phyloP scores from a whole-genome alignment of 2,113 vertebrate species.

The Machaerirhynchus nigripectus region DNA sequence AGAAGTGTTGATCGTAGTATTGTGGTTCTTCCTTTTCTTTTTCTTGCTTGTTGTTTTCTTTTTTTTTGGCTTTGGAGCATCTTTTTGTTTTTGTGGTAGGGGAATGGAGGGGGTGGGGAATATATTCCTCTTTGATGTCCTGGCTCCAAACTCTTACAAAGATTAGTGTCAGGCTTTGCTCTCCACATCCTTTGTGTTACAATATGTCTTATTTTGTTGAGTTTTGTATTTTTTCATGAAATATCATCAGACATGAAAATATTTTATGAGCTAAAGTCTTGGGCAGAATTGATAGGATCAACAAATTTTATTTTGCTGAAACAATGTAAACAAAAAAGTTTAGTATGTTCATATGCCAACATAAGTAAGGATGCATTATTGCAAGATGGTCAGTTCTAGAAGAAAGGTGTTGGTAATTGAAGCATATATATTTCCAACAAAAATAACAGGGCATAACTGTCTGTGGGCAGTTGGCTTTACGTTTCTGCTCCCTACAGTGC shows the following conservation, averaged over 20 bases:
- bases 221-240: not conserved
- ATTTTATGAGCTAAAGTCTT: not conserved
- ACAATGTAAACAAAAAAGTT: slow-evolving; percentile 4
- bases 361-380: not conserved
- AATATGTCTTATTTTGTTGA: not conserved
- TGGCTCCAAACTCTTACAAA: not conserved
- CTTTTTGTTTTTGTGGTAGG: not conserved
- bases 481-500: not conserved
- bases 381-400: not conserved
- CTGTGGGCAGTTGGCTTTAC: not conserved
- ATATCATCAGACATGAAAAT: not conserved
- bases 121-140: not conserved
- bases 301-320: not conserved
- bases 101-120: not conserved
- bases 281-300: not conserved
- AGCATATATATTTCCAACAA: not conserved
- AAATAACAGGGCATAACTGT: not conserved
- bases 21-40: not conserved
- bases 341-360: not conserved
- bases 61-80: not conserved
- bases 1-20: not conserved
- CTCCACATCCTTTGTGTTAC: not conserved
- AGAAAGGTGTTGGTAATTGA: not conserved
- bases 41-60: not conserved
- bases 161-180: not conserved